Evolutionary conservation across 2,888 invertebrate genomes (phyloP), one percentile per base, ranked within the genome.

Genomic region (Pantelozetes paolii): DNA sequence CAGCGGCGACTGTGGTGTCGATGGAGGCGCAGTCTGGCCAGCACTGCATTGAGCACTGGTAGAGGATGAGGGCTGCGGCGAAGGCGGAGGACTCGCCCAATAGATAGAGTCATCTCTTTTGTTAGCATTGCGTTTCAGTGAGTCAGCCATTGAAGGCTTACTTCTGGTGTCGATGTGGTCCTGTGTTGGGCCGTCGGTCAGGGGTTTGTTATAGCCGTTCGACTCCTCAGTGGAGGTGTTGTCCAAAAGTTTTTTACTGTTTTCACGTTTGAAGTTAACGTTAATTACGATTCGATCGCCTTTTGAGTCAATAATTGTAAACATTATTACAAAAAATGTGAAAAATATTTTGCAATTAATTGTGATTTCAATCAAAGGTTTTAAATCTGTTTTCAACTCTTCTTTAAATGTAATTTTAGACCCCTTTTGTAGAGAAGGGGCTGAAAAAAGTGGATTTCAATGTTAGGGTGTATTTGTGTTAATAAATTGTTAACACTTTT

Each of bases 231-330:
- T 48, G 2, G 6, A 42, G 2, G 13, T 23, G 15, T 40, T 23
- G 40, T 36, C 20, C n/a, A n/a, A n/a, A 32, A 13, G 32, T 36
- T 75, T 72, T 74, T 76, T 76, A 0, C 73, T 71, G 48, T 74
- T 71, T 8, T 76, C 71, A 18, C 76, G 74, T 70, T 78, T 78
- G 48, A 94, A 94, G 82, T 92, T 93, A 23, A 94, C 92, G 83
- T 92, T 93, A 15, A 94, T 93, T 77, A 94, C 86, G 80, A 94
- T 94, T 82, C 93, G 94, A 83, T 94, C 92, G 28, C 74, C 74
- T 74, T 32, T 30, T 9, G 1, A 9, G 28, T n/a, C n/a, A n/a
- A n/a, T n/a, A n/a, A n/a, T n/a, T 23, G 57, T 20, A 15, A 28
- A 6, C 6, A 36, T 36, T 36, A 36, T 20, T 6, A 57, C 11